Evolutionary conservation across 2,888 invertebrate genomes (phyloP), one percentile per base, ranked within the genome.

Genomic region (Campoplex capitator): DNA sequence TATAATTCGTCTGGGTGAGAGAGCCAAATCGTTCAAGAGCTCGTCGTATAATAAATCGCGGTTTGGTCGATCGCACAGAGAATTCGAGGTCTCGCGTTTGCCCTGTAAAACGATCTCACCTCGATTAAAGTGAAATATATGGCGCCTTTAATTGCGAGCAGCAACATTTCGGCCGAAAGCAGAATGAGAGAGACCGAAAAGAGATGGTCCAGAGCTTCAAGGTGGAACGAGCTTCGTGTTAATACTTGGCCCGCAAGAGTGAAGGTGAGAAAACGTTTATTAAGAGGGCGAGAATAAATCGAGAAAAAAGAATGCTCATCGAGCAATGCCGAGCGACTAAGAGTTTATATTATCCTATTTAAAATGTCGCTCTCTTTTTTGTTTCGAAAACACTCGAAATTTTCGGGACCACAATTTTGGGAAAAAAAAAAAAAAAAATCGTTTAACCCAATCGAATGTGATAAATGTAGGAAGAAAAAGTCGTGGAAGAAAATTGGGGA

Each of bases 111-210:
- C 92, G 91, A 91, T 92, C 93, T 91, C 82, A 82, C 68, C 91
- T 92, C 92, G 93, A 93, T 93, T 92, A 93, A 92, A 91, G 92
- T 92, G 91, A 93, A 93, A 93, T 93, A 93, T 93, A 93, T 92
- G 92, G 92, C 90, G 90, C 91, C 90, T 92, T 93, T 93, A 93
- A 93, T 93, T 93, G 89, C 89, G 88, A 91, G 89, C 87, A 89
- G 89, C 89, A 84, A 88, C 88, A 89, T 90, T 85, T 87, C 70
- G 79, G 73, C 48, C 68, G 71, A 82, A 68, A 35, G 23, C 23
- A 23, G 38, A 77, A 35, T 76, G 45, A 82, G 83, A 76, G 35
- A 28, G 80, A 67, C 71, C 74, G 54, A 68, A n/a, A 68, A 54
- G 80, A 58, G 35, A 28, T 62, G 56, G n/a, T 68, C 51, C 35